These are phyloP conservation scores for Drosophila ohnishii DNA, from an alignment of 1,140 invertebrate genomes.

Conservation along the genomic window DNA sequence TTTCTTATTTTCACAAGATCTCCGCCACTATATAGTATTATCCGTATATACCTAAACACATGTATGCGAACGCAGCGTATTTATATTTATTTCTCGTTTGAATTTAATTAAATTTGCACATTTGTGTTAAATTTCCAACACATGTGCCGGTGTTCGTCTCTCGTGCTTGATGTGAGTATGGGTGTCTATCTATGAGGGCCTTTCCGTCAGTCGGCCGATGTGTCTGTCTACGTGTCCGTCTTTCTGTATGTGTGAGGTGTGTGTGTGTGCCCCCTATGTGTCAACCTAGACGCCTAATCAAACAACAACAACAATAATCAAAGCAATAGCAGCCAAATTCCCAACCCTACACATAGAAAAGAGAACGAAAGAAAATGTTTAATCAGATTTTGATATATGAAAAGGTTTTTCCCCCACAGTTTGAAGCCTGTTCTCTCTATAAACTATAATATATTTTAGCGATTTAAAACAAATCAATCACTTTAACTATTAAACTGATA, in stretches of 20 bases:
- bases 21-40: conserved; percentile 32
- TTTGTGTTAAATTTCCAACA: conserved; percentile 77
- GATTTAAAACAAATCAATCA: neutral
- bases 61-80: conserved; percentile 51
- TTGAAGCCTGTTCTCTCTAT: neutral
- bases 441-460: neutral
- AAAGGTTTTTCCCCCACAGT: neutral
- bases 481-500: neutral
- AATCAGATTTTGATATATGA: neutral
- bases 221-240: conserved; percentile 27
- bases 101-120: conserved; percentile 81
- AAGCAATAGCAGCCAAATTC: conserved; percentile 57
- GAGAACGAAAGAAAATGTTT: conserved; percentile 2
- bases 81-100: conserved; percentile 80
- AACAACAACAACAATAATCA: conserved; percentile 60
- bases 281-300: conserved; percentile 77
- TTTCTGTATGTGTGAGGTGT: conserved; percentile 15
- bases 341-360: conserved; percentile 40
- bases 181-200: conserved; percentile 38
- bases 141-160: conserved; percentile 46
- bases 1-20: conserved; percentile 48
- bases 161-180: conserved; percentile 17
- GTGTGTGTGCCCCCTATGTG: conserved; percentile 62
- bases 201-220: conserved; percentile 24
- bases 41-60: conserved; percentile 21